Evolutionary conservation across 2,888 invertebrate genomes (phyloP), one percentile per base, ranked within the genome.

Genomic region (Erpobdella octoculata): DNA sequence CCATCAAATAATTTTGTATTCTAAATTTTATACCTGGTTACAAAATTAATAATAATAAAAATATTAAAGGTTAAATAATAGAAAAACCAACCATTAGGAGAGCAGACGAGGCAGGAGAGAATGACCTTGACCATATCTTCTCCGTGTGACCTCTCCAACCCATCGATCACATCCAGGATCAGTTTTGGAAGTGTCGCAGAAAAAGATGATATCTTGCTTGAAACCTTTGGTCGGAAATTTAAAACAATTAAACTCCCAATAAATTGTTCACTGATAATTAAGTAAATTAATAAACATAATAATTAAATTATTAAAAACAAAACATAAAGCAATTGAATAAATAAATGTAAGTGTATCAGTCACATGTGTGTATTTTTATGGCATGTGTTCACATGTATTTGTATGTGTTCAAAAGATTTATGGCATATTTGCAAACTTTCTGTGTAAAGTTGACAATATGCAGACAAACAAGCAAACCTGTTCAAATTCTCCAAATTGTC

Each of bases 401-500:
- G n/a, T n/a, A n/a, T n/a, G n/a, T n/a, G n/a, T n/a, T n/a, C n/a
- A n/a, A n/a, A 33, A 33, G 31, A 64, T 33, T 9, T 12, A 64
- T 18, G 65, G 21, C 8, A 21, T 28, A 64, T 46, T 15, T 46
- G 18, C n/a, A 15, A 46, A 46, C n/a, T 46, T 46, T 46, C n/a
- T 15, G 18, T 15, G 46, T 18, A 46, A 46, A 15, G 18, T 46
- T 46, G 12, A 18, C 46, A 15, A 46, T 12, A 46, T n/a, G n/a
- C 5, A 46, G 2, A 5, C 18, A n/a, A 46, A 46, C 2, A 53
- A 53, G 21, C 53, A 9, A 53, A 82, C 82, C 79, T 79, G 78
- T 70, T 83, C 82, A 79, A 80, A 83, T 9, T 80, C 77, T 12
- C 82, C 82, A 78, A 79, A 81, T 31, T 81, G 78, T 37, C 83